Base-by-base conservation (phyloP, 2,888 invertebrate genomes). In the Ormyrus thymus region DNA sequence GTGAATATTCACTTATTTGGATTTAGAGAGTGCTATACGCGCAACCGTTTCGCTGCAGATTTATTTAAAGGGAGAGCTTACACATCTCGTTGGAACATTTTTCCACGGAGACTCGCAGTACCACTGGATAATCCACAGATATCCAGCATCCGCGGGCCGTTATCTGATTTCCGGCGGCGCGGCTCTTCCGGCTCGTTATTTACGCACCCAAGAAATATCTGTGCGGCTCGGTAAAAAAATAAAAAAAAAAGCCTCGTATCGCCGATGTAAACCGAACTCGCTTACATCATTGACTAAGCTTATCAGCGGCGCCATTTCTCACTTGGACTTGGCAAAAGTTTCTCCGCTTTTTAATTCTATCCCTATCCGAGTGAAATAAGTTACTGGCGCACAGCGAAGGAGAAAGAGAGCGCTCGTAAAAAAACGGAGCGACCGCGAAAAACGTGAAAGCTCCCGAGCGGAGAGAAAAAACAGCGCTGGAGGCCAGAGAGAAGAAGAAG, bases 401-500 rank as follows among this genome's bases (percentile, higher is more conserved):
- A 53, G 51, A 45, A 29, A 15, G 9, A 43, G 10, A 46, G 64
- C 29, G 29, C 29, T 29, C 29, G 29, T 29, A 29, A 29, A 29
- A 29, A 29, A 29, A 29, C 1, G 29, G 3, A 29, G 29, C 29
- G 29, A 29, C 29, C 29, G 29, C 29, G 29, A 29, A 29, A n/a
- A 43, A 43, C 58, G 29, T 46, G 56, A 46, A 58, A 45, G 48
- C n/a, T 56, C 56, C 56, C 46, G 64, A 7, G 50, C 5, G 55
- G 13, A 13, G 11, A 55, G 55, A 55, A 53, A 9, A 55, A 11
- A 53, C 61, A 43, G 15, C 61, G 11, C 45, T 29, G 29, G 29
- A 29, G 29, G 29, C 29, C 45, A 29, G 11, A 55, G 76, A 70
- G 79, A 76, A 64, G 74, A 76, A 69, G 79, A 56, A 77, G 75